Percentiles rank a stretch among this genome's conserved stretches.
phyloP scores from a whole-genome alignment of 30 jellyfish, hydroid and myxozoan species.

The Aurelia sp. region DNA sequence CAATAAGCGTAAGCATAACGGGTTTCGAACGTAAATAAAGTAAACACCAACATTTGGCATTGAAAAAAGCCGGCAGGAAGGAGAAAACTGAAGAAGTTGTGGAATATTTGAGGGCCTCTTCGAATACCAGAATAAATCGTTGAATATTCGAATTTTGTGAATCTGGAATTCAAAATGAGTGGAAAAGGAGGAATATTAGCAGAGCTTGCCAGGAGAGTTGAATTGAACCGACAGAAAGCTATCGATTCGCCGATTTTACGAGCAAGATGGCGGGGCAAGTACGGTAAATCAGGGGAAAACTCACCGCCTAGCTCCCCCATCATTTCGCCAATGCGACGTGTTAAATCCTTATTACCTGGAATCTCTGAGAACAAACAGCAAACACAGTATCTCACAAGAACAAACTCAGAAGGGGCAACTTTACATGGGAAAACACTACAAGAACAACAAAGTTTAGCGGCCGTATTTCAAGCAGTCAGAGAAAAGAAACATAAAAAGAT shows the following conservation, averaged over 20 bases:
- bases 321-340: conserved; percentile 33
- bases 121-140: no score
- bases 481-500: conserved; percentile 51
- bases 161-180: conserved; percentile 4
- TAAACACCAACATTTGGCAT: no score
- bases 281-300: background rate
- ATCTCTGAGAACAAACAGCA: background rate
- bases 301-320: conserved; percentile 9
- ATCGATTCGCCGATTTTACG: conserved; percentile 72
- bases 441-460: conserved; percentile 35
- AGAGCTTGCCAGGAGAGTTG: conserved; percentile 69
- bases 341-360: conserved; percentile 34
- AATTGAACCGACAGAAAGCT: conserved; percentile 56
- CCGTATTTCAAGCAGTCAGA: conserved; percentile 35
- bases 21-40: no score
- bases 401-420: conserved; percentile 39
- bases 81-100: no score
- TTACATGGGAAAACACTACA: background rate
- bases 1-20: no score
- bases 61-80: no score
- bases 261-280: conserved; percentile 56
- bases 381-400: conserved; percentile 9
- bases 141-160: background rate
- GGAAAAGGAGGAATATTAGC: conserved; percentile 59
- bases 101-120: no score